Evolutionary conservation across 2,113 vertebrate species (phyloP), one percentile per base, ranked within the genome.

Genomic region (Pelobates fuscus): DNA sequence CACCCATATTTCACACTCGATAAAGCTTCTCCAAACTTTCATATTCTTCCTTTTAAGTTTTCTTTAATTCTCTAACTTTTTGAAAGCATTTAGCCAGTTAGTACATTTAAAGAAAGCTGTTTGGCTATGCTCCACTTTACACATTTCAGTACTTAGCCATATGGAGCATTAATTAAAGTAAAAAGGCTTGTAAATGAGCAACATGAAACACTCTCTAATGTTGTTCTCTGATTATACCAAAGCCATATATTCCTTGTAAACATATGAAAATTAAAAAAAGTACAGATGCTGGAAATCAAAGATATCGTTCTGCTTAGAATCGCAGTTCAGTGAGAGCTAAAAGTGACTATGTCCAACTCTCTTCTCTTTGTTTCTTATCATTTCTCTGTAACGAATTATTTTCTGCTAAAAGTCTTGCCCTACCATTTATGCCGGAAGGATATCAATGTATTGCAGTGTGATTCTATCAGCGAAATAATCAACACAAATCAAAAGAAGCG

Each of bases 121-220:
- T 57, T 57, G 71, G 60, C 71, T 66, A 44, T 41, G 62, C 24
- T 65, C 24, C 71, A 74, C 61, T 55, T 41, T 74, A 66, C 71
- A 57, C 46, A 44, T 66, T 74, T 44, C 7, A 64, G 52, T 30
- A 64, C 29, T 59, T 58, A 74, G 44, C 71, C 71, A 75, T 67
- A 75, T 67, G 71, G 71, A 67, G n/a, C 63, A 60, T 67, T 76
- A 67, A 60, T 76, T 76, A 49, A 65, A 74, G 49, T 76, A 67
- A 75, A 74, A 75, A 59, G 63, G 27, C 72, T 67, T 44, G 52
- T 67, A 76, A 76, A 67, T 60, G 52, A 67, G 20, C 71, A 76
- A 29, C 11, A 49, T 37, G 70, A 63, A 63, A 52, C 43, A 24
- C 18, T 71, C 25, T 18, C 17, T 62, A 49, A 62, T 70, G 54